A percentile compares a stretch with the other conserved stretches of the same genome.
Evolutionary conservation across 2,888 invertebrate genomes (phyloP).

Genomic region (Bursaphelenchus okinawaensis): DNA sequence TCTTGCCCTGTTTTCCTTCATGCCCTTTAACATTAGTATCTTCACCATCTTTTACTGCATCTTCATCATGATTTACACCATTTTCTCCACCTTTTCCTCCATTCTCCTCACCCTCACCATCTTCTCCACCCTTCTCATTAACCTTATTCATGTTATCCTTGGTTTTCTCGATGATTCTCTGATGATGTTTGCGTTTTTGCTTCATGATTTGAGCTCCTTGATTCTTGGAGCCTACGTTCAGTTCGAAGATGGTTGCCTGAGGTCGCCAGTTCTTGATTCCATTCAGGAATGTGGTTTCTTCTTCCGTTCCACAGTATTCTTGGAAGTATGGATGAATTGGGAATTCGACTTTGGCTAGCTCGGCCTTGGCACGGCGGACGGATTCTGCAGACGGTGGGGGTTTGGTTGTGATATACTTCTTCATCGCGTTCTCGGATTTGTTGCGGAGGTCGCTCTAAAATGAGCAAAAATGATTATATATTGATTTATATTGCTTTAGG

Average conservation of each 20-base stretch:
- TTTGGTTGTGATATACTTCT: constrained; percentile 79
- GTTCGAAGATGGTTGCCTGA: constrained; percentile 76
- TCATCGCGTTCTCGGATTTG: constrained; percentile 80
- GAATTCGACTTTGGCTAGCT: constrained; percentile 18
- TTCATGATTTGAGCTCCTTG: constrained; percentile 77
- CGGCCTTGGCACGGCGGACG: constrained; percentile 74
- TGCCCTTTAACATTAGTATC: too few relatives aligned
- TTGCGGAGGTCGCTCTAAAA: constrained; percentile 64
- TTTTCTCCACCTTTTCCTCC: background rate
- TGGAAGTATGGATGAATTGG: constrained; percentile 29
- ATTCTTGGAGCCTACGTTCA: constrained; percentile 73
- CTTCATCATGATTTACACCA: background rate
- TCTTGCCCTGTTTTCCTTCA: constrained; percentile 18
- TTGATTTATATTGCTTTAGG: constrained; percentile 5
- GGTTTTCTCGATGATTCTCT: constrained; percentile 59
- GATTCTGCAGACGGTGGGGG: constrained; percentile 83
- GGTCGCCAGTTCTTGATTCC: constrained; percentile 39
- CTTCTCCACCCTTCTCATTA: constrained; percentile 10
- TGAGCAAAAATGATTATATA: constrained; percentile 14
- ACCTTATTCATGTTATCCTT: constrained; percentile 6
- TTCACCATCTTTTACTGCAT: background rate
- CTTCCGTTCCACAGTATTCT: background rate
- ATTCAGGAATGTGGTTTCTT: constrained; percentile 21
- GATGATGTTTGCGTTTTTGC: constrained; percentile 72
- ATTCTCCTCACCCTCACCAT: background rate